These are phyloP conservation scores for Platysternon megacephalum DNA, from an alignment of 2,113 vertebrate genomes.

Conservation along the genomic window DNA sequence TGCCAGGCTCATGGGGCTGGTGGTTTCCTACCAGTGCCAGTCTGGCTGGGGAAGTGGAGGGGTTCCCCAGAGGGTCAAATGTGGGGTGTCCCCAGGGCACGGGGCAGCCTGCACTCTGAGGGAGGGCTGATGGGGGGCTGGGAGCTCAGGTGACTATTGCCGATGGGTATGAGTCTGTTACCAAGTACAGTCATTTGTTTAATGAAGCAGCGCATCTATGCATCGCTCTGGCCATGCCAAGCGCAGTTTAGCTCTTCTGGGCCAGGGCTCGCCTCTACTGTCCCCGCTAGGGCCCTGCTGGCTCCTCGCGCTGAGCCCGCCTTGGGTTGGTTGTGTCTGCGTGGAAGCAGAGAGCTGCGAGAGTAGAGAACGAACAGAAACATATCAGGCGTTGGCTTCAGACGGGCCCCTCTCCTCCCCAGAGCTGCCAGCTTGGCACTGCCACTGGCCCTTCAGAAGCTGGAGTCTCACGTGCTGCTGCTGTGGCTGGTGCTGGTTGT, in stretches of 20 bases:
- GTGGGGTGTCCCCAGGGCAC: neutral
- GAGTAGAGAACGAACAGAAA: neutral
- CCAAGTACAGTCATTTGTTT: neutral
- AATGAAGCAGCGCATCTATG: neutral
- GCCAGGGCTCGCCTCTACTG: neutral
- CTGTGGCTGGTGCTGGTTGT: neutral
- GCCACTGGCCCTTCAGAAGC: too few species aligned
- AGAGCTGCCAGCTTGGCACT: neutral
- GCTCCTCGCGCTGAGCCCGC: neutral
- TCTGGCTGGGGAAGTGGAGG: neutral
- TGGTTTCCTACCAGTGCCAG: neutral
- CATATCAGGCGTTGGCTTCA: neutral
- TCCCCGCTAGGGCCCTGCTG: neutral
- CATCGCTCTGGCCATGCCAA: conserved; percentile 45
- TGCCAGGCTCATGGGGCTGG: neutral
- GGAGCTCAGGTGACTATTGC: conserved; percentile 46
- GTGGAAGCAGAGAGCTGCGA: conserved; percentile 22
- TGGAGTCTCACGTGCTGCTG: too few species aligned
- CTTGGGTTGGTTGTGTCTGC: accelerated
- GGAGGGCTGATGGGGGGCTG: neutral
- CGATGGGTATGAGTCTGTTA: conserved; percentile 49
- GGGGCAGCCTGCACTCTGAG: neutral
- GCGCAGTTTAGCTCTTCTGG: conserved; percentile 27
- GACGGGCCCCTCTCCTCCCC: neutral
- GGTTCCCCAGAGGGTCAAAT: neutral